phyloP scores from a whole-genome alignment of 2,113 vertebrate species.

The Sminthopsis crassicaudata region DNA sequence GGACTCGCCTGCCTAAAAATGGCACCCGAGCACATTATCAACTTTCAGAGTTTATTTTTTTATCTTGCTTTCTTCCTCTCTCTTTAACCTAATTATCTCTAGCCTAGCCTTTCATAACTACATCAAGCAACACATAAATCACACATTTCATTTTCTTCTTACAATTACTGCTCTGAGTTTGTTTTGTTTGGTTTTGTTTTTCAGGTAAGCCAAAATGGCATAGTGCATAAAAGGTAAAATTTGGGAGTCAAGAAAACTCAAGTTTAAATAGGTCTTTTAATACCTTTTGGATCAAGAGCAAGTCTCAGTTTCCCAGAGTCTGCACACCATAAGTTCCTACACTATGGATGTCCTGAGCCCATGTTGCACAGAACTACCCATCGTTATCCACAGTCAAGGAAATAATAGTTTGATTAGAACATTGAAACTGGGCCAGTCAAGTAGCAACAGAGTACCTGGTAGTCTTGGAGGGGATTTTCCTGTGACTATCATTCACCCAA shows the following conservation, averaged over 20 bases:
- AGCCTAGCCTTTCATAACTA: not conserved
- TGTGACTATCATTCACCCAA: not conserved
- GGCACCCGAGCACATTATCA: not conserved
- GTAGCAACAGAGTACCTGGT: not conserved
- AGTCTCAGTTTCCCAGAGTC: not conserved
- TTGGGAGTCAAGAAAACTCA: not conserved
- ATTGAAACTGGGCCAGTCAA: not conserved
- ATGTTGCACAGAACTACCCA: not conserved
- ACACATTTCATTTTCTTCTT: not conserved
- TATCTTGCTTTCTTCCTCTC: not conserved
- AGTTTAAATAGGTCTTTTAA: not conserved
- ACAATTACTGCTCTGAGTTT: not conserved
- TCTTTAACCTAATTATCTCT: not conserved
- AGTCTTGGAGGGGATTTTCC: not conserved
- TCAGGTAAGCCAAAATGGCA: not conserved
- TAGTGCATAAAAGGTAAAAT: not conserved
- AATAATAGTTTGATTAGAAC: not conserved
- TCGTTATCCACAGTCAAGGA: not conserved
- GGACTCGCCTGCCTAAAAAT: not conserved
- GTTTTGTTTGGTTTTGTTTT: not conserved
- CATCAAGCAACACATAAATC: not conserved
- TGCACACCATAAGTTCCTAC: not conserved
- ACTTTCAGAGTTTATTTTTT: not conserved
- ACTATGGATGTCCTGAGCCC: not conserved
- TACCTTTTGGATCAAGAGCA: not conserved